Base-by-base conservation (phyloP, 2,888 invertebrate species). In the Caenorhabditis japonica region DNA sequence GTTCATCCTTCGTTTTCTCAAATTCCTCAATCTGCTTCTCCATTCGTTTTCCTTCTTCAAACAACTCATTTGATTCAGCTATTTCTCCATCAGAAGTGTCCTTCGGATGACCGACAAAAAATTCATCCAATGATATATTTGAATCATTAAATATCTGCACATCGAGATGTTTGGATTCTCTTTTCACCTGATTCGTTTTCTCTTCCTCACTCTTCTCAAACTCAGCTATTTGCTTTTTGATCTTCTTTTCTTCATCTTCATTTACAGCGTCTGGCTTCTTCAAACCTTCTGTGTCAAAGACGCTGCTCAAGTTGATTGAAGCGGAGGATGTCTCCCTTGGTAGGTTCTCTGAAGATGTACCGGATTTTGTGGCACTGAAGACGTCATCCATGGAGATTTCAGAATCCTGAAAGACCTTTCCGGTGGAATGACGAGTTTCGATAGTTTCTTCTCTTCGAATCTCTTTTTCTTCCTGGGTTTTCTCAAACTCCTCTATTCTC, bases 21-120 rank as follows among this genome's bases (percentile, higher is more conserved):
- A 69, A 69, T 17, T 69, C 69, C 0, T 25, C 69, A 4, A 69
- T 60, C 36, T 60, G 34, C 2, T 13, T 13, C 3, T 39, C 25
- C 7, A 68, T 51, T 19, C 46, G 36, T 23, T 43, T 38, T 21
- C 41, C 53, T 4, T 34, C 25, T 1, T 43, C 58, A 15, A 13
- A 10, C 1, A n/a, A n/a, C n/a, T n/a, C n/a, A n/a, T n/a, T n/a
- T n/a, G n/a, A n/a, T n/a, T n/a, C n/a, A n/a, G n/a, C n/a, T n/a
- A n/a, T n/a, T n/a, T n/a, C n/a, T n/a, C n/a, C n/a, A n/a, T n/a
- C n/a, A n/a, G n/a, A n/a, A n/a, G n/a, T n/a, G n/a, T n/a, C n/a
- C 38, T 13, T 17, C n/a, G 21, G 55, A 27, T 15, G 13, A 7
- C 30, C 21, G 12, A 53, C 49, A 30, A 73, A 73, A 1, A 73